These are phyloP conservation scores for Pteropus alecto DNA, from an alignment of 2,113 vertebrate species.

Conservation along the genomic window DNA sequence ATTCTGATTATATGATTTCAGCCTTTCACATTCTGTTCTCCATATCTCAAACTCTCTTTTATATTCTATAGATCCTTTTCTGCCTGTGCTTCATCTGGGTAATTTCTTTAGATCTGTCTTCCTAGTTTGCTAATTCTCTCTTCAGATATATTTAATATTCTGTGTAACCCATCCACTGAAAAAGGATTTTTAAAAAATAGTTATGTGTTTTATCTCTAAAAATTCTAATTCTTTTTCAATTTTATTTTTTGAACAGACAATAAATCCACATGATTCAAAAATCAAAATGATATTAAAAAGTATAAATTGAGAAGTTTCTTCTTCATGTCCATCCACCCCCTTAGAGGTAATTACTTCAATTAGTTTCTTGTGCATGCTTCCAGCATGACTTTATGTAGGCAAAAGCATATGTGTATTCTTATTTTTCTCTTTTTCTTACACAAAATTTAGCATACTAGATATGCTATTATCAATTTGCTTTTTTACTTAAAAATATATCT, in stretches of 20 bases:
- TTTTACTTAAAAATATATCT: neutral
- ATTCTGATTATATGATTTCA: neutral
- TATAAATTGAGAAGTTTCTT: neutral
- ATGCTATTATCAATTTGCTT: neutral
- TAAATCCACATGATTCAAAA: neutral
- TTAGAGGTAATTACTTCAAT: neutral
- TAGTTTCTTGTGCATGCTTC: neutral
- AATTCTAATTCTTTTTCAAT: neutral
- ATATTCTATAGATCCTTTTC: neutral
- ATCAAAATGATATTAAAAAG: neutral
- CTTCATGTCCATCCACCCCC: too few species aligned
- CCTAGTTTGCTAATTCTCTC: neutral
- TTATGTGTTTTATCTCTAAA: neutral
- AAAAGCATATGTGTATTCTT: neutral
- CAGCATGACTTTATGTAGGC: neutral
- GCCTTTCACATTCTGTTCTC: neutral
- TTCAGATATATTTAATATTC: neutral
- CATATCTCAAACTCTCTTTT: neutral
- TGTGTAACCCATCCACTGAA: neutral
- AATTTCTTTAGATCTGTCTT: neutral
- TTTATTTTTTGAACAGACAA: neutral
- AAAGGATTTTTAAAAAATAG: neutral
- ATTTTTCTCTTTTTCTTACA: neutral
- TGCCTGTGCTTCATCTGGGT: neutral
- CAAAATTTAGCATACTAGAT: neutral